Base-by-base conservation (phyloP, 2,888 invertebrate genomes). In the Atherix ibis region DNA sequence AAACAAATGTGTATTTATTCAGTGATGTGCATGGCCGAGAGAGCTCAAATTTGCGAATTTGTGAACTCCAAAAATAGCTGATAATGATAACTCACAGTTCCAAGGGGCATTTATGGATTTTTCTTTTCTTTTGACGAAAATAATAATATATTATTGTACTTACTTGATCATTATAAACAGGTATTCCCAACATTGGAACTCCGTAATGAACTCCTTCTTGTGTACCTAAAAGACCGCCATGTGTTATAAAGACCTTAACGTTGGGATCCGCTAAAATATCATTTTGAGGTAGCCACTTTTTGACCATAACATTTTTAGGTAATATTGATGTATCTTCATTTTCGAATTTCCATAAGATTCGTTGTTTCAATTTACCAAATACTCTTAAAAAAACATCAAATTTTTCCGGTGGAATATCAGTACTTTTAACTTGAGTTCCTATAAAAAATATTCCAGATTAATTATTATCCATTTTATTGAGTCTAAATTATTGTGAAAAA, bases 241-340 rank as follows among this genome's bases (percentile, higher is more conserved):
- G 64, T 0, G 62, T 58, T 15, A 65, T 63, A 38, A 65, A 65
- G 0, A 58, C 48, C 38, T 58, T 59, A 2, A 63, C 45, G 39
- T 64, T 59, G 2, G 49, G 55, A 48, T 65, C 64, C 3, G 58
- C 63, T 48, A 60, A 37, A 12, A 69, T 57, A 42, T 66, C 66
- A 26, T 55, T 53, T 44, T 70, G 70, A 0, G 69, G 68, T 34
- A 68, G 43, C 68, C 68, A 70, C 19, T 62, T 59, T n/a, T 53
- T 50, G 9, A 65, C 42, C 46, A 63, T 54, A 1, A 70, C 52
- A 45, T 66, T 65, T 10, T 41, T 32, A 0, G 65, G 59, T 38
- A 63, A 34, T 32, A 58, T 44, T 2, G 49, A 43, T 13, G 56
- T 45, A 3, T 46, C 48, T 18, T 62, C 60, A 25, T 59, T 50